Percentiles rank a stretch among this genome's conserved stretches.
Conservation (phyloP, 2,113 vertebrate genomes). For the Forbesichthys papilliferus region DNA sequence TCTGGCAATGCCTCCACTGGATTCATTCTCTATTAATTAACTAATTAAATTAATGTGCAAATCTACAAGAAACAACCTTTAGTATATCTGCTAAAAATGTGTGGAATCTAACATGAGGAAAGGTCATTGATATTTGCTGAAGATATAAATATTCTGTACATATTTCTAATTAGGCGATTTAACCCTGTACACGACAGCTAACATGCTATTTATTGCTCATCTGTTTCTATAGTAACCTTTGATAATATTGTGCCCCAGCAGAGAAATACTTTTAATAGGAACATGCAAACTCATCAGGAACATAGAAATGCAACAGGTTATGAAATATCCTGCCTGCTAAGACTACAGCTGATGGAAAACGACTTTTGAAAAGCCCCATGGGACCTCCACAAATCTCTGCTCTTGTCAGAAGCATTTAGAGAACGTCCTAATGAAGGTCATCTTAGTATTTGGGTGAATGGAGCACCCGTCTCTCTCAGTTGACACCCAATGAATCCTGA, state of each 20-base stretch:
- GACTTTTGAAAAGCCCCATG: not conserved
- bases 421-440: constrained; percentile 12
- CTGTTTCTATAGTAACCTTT: not conserved
- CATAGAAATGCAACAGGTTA: not conserved
- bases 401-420: not conserved
- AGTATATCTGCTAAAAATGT: no score
- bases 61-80: no score
- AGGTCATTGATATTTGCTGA: not conserved
- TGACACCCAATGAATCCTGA: constrained; percentile 31
- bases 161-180: not conserved
- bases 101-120: not conserved
- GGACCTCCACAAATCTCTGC: not conserved
- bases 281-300: not conserved
- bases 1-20: no score
- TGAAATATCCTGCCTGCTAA: constrained; percentile 1
- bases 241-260: constrained; percentile 1
- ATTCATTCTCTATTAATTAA: no score
- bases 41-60: no score
- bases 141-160: not conserved
- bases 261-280: constrained; percentile 8
- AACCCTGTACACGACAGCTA: not conserved
- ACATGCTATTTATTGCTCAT: not conserved
- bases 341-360: constrained; percentile 9
- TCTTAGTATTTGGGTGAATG: constrained; percentile 16
- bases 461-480: constrained; percentile 22